Evolutionary conservation across 2,797 vertebrate species (phyloP).

Genomic region (Rhadinocentrus ornatus): DNA sequence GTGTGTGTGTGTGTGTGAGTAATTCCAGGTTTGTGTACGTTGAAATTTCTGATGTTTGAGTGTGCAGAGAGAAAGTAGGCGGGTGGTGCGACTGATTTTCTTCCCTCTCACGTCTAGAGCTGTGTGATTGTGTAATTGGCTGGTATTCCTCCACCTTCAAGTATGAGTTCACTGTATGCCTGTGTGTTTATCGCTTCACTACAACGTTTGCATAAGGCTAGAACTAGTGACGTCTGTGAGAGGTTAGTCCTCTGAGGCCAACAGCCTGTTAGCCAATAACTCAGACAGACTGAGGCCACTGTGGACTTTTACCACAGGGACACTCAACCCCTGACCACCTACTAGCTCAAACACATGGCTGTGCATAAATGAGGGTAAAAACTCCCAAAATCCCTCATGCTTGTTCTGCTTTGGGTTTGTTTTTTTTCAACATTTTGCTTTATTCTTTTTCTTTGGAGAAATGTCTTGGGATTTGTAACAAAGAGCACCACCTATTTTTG

Average conservation of each 20-base stretch:
- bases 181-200: constrained; percentile 62
- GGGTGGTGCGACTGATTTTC: constrained; percentile 53
- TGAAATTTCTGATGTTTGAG: constrained; percentile 49
- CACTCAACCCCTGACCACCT: constrained; percentile 46
- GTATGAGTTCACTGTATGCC: constrained; percentile 44
- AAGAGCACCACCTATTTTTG: constrained; percentile 37
- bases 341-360: constrained; percentile 53
- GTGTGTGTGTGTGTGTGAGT: constrained; percentile 12
- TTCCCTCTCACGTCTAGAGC: constrained; percentile 56
- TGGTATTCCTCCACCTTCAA: constrained; percentile 53
- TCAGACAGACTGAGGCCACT: constrained; percentile 41
- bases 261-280: constrained; percentile 73
- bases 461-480: not conserved
- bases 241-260: constrained; percentile 56
- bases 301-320: constrained; percentile 70
- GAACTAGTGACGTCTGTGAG: constrained; percentile 67
- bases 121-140: constrained; percentile 72
- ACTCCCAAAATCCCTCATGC: constrained; percentile 27
- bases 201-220: constrained; percentile 68
- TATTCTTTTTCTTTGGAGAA: constrained; percentile 18
- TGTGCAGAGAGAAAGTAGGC: constrained; percentile 43
- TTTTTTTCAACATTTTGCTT: not conserved
- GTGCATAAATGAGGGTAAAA: constrained; percentile 62
- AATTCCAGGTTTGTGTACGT: constrained; percentile 29
- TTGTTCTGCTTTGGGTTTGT: constrained; percentile 1